Conservation (phyloP, 2,113 vertebrate species). For the Vireo altiloquus region DNA sequence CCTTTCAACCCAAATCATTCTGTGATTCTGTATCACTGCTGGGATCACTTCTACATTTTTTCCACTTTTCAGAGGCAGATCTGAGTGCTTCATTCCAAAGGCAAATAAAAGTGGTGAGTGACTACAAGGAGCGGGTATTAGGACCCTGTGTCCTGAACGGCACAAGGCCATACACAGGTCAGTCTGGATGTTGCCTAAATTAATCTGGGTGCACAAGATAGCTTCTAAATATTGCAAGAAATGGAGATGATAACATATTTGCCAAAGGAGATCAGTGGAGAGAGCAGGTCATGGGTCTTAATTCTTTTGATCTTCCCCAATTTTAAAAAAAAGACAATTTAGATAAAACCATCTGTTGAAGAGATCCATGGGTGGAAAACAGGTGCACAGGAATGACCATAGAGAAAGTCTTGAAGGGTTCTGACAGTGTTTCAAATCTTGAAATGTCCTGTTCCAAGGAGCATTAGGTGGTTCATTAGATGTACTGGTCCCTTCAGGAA, state of each 20-base stretch:
- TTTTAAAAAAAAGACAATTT: not conserved
- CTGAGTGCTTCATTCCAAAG: not conserved
- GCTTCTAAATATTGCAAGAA: not conserved
- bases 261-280: not conserved
- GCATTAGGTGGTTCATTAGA: not conserved
- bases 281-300: not conserved
- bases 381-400: not conserved
- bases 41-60: not conserved
- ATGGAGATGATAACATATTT: not conserved
- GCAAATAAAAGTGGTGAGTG: not conserved
- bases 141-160: not conserved
- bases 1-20: not conserved
- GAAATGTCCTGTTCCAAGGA: not conserved
- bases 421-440: not conserved
- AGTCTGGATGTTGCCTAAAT: not conserved
- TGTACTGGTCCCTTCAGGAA: not conserved
- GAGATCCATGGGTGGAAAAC: not conserved
- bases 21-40: not conserved
- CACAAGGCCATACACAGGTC: not conserved
- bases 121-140: not conserved
- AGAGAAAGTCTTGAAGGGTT: not conserved
- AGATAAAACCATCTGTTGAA: not conserved
- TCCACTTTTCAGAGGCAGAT: not conserved
- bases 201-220: not conserved
- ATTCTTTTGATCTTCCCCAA: not conserved